Evolutionary conservation across 2,888 invertebrate genomes (phyloP).

Genomic region (Conistra vaccinii): DNA sequence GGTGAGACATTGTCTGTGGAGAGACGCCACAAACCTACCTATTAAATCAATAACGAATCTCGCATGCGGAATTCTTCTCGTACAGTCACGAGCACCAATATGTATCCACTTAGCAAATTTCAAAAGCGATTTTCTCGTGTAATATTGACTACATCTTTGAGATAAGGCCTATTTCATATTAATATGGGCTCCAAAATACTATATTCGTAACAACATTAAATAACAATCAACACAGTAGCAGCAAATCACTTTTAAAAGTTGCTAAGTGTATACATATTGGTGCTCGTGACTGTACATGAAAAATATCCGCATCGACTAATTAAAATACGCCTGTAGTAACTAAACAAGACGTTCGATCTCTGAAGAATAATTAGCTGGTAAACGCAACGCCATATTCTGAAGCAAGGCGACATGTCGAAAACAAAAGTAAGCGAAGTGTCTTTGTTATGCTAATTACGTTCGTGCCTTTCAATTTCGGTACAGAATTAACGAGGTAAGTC

Average conservation of each 20-base stretch:
- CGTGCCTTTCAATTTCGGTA: conserved; percentile 78
- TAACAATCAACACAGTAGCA: no score
- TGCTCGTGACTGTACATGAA: no score
- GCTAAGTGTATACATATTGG: no score
- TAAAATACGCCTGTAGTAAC: not conserved
- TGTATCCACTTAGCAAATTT: no score
- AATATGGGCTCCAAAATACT: no score
- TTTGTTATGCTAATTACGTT: conserved; percentile 78
- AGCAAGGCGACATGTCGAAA: conserved; percentile 61
- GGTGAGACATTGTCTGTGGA: no score
- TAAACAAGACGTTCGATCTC: conserved; percentile 19
- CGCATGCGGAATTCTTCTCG: not conserved
- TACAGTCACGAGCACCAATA: no score
- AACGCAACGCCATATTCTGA: conserved; percentile 35
- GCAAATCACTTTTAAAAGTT: no score
- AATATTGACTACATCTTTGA: no score
- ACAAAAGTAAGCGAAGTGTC: conserved; percentile 69
- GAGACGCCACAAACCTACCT: not conserved
- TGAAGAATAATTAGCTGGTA: conserved; percentile 37
- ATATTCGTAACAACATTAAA: no score
- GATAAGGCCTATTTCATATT: no score
- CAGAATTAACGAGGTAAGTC: conserved; percentile 74
- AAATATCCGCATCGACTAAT: not conserved
- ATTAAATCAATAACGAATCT: not conserved
- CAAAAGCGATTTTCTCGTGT: no score